Percentiles rank a stretch among this genome's conserved stretches.
These are phyloP conservation scores for Trachymyrmex septentrionalis DNA, from an alignment of 1,140 invertebrate species.

Conservation along the genomic window DNA sequence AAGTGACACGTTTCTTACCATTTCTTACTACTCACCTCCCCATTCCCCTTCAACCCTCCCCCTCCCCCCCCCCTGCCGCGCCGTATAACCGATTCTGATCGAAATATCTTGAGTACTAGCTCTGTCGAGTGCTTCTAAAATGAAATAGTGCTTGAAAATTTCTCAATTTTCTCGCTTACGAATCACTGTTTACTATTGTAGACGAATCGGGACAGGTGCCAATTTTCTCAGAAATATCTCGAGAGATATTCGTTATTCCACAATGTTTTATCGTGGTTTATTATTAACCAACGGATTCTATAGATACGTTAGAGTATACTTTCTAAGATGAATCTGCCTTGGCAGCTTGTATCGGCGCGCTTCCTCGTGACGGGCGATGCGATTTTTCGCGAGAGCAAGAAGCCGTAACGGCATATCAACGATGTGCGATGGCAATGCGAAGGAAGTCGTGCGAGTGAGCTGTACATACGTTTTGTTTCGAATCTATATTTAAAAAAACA, in stretches of 20 bases:
- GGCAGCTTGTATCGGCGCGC: background rate
- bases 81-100: background rate
- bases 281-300: slow-evolving; percentile 23
- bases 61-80: no score
- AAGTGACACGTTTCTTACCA: background rate
- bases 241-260: slow-evolving; percentile 14
- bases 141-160: background rate
- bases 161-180: background rate
- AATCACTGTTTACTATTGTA: slow-evolving; percentile 9
- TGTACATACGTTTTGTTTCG: background rate
- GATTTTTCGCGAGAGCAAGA: slow-evolving; percentile 43
- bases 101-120: background rate
- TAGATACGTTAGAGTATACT: slow-evolving; percentile 21
- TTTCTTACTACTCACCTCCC: background rate
- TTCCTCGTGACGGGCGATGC: slow-evolving; percentile 40
- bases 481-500: background rate
- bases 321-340: slow-evolving; percentile 18
- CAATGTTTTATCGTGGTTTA: slow-evolving; percentile 37
- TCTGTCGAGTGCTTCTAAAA: background rate
- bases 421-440: slow-evolving; percentile 34
- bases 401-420: slow-evolving; percentile 54
- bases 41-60: no score
- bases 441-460: background rate
- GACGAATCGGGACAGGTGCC: slow-evolving; percentile 19
- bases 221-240: slow-evolving; percentile 21